Conservation (phyloP, 2,888 invertebrate species). For the Loripinus fragilis region DNA sequence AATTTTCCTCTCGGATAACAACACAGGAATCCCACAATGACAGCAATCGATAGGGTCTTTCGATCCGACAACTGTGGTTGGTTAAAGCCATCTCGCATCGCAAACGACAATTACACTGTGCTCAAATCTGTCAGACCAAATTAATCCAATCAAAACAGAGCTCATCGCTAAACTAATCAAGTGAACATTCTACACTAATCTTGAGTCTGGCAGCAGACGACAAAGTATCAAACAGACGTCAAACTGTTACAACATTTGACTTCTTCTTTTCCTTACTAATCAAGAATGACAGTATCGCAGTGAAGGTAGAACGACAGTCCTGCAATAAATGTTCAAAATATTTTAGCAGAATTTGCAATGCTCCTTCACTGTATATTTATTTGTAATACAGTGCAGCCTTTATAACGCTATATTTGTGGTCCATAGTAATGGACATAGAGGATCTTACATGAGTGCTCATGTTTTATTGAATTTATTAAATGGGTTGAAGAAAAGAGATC, state of each 20-base stretch:
- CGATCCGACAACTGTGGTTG: slow-evolving; percentile 33
- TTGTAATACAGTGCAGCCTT: no score
- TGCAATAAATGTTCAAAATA: no score
- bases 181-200: slow-evolving; percentile 24
- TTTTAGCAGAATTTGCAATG: no score
- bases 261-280: no score
- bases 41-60: slow-evolving; percentile 38
- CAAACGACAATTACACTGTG: slow-evolving; percentile 59
- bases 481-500: no score
- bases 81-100: slow-evolving; percentile 50
- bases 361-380: no score
- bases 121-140: slow-evolving; percentile 59
- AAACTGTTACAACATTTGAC: neutral
- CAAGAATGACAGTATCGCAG: no score
- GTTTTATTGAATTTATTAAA: no score
- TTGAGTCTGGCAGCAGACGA: slow-evolving; percentile 8
- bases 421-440: no score
- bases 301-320: no score
- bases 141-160: slow-evolving; percentile 63
- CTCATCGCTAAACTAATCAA: slow-evolving; percentile 59
- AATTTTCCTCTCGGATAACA: slow-evolving; percentile 40
- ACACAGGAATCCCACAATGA: slow-evolving; percentile 12
- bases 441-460: no score
- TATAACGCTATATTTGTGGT: no score
- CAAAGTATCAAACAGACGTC: slow-evolving; percentile 4